Evolutionary conservation across 2,797 vertebrate species (phyloP).

Genomic region (Hippopotamyrus pictus): DNA sequence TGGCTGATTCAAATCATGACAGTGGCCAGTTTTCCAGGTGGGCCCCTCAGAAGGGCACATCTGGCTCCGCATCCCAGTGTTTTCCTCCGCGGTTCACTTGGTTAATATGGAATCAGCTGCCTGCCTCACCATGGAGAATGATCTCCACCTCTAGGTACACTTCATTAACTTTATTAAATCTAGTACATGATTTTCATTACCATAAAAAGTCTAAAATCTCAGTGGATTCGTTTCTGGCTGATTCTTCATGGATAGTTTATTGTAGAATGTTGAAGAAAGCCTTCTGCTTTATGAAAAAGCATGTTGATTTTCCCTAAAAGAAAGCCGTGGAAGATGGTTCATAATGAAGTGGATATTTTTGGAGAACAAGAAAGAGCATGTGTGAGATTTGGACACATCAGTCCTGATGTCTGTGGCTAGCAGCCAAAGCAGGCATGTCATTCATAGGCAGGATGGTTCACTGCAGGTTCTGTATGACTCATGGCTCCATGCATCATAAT

Average conservation of each 20-base stretch:
- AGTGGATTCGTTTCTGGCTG: not conserved
- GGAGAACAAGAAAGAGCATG: not conserved
- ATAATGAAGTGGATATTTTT: not conserved
- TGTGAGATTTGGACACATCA: constrained; percentile 5
- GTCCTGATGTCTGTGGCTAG: not conserved
- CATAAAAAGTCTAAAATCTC: not conserved
- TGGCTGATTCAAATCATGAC: not conserved
- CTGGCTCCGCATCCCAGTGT: not conserved
- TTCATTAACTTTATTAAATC: not conserved
- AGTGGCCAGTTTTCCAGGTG: not conserved
- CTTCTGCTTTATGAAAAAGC: not conserved
- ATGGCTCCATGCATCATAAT: constrained; percentile 13
- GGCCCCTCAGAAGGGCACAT: not conserved
- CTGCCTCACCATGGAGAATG: not conserved
- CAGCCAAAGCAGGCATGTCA: not conserved
- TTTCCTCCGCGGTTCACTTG: not conserved
- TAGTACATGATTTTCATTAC: not conserved
- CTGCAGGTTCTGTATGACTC: not conserved
- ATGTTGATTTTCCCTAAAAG: not conserved
- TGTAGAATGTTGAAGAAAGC: not conserved
- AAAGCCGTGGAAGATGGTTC: not conserved
- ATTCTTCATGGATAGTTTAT: not conserved
- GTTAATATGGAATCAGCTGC: not conserved
- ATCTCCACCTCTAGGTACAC: not conserved
- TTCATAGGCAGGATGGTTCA: not conserved